Evolutionary conservation across 2,888 invertebrate genomes (phyloP).

Genomic region (Cryptocheilus praepositus): DNA sequence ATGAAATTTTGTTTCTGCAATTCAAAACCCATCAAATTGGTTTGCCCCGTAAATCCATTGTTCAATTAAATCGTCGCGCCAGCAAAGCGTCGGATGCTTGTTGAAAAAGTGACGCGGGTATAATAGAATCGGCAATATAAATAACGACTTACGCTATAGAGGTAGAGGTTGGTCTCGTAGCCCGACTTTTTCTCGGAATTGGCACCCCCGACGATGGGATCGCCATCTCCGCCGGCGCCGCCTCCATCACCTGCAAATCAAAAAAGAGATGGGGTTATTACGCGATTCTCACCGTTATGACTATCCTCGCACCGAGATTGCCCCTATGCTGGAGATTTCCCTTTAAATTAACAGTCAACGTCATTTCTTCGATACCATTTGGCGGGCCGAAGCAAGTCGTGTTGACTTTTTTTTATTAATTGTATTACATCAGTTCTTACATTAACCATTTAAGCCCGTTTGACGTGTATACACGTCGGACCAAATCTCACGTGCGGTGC

Average conservation of each 20-base stretch:
- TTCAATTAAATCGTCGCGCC: too few species aligned
- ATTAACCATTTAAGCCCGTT: too few species aligned
- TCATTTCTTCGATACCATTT: too few species aligned
- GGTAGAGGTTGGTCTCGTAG: conserved; percentile 90
- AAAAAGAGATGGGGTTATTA: conserved; percentile 14
- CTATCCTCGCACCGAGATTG: neutral
- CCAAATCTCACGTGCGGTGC: too few species aligned
- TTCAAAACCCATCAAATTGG: too few species aligned
- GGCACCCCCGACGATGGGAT: conserved; percentile 78
- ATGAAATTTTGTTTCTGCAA: too few species aligned
- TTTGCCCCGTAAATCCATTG: too few species aligned
- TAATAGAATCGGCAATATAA: neutral
- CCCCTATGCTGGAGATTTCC: neutral
- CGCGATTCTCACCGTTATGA: neutral
- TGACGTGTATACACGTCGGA: too few species aligned
- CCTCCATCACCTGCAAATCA: conserved; percentile 77
- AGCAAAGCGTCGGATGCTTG: too few species aligned
- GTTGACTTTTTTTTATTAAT: too few species aligned
- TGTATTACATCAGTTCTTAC: too few species aligned
- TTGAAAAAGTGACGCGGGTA: too few species aligned
- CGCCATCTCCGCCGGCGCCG: conserved; percentile 82
- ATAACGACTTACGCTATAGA: conserved; percentile 83
- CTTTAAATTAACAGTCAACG: neutral
- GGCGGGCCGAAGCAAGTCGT: neutral
- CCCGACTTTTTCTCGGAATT: conserved; percentile 85